Conservation (phyloP, 2,888 invertebrate genomes). For the Phrixothrix hirtus region DNA sequence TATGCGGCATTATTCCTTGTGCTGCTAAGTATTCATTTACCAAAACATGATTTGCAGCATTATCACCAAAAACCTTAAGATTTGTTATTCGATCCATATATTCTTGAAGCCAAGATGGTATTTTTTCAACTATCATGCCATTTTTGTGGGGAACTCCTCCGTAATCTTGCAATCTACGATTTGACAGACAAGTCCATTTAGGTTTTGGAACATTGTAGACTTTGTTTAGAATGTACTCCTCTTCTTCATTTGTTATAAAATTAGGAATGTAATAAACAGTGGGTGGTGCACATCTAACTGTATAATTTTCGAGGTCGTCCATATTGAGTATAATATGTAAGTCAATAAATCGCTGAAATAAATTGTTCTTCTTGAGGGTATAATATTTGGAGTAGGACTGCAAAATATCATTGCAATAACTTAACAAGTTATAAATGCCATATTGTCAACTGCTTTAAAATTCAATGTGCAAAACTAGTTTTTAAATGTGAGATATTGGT, state of each 20-base stretch:
- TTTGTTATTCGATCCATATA: conserved; percentile 72
- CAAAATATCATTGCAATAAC: background rate
- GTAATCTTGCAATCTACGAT: conserved; percentile 95
- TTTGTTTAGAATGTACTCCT: conserved; percentile 69
- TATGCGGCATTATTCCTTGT: conserved; percentile 97
- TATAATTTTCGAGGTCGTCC: conserved; percentile 33
- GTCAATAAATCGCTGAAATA: background rate
- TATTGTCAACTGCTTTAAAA: background rate
- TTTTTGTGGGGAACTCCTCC: conserved; percentile 93
- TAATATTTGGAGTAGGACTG: background rate
- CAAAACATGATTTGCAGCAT: conserved; percentile 87
- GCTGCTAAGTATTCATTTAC: conserved; percentile 93
- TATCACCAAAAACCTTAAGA: conserved; percentile 71
- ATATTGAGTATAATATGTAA: conserved; percentile 2
- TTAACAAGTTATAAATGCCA: background rate
- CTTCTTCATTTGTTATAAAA: conserved; percentile 78
- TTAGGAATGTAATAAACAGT: conserved; percentile 82
- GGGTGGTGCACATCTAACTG: conserved; percentile 60
- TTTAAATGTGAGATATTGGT: too few relatives aligned
- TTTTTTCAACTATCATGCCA: conserved; percentile 89
- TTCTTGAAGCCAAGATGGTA: conserved; percentile 81
- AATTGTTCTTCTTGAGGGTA: background rate
- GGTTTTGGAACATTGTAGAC: conserved; percentile 85
- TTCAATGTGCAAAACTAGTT: background rate
- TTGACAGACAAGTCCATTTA: conserved; percentile 92